A percentile compares a stretch with the other conserved stretches of the same genome.
Conservation (phyloP, 2,113 vertebrate species). For the Nycticorax nycticorax region DNA sequence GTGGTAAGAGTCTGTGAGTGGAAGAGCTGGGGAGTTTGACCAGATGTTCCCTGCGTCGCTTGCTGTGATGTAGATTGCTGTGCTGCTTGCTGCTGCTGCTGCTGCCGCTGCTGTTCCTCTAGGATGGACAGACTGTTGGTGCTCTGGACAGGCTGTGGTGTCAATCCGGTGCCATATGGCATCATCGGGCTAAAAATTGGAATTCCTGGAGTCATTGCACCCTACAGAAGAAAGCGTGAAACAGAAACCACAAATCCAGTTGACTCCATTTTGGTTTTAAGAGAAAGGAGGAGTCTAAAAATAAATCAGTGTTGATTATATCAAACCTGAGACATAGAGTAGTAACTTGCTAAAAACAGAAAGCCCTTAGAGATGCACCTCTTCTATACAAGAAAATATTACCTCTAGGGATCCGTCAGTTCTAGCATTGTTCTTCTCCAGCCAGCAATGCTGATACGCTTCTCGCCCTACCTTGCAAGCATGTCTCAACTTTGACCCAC, state of each 20-base stretch:
- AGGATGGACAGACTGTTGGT: constrained; percentile 90
- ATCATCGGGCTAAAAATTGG: constrained; percentile 98
- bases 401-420: neutral
- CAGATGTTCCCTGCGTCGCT: constrained; percentile 81
- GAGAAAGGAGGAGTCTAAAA: neutral
- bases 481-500: neutral
- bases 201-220: constrained; percentile 93
- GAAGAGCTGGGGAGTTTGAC: constrained; percentile 94
- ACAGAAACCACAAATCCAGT: neutral
- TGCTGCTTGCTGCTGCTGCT: constrained; percentile 82
- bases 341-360: neutral
- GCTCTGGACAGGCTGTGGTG: constrained; percentile 93
- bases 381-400: neutral
- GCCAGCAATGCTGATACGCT: neutral
- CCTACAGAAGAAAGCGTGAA: constrained; percentile 65
- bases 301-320: neutral
- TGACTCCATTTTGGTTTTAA: neutral
- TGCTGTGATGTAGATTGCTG: constrained; percentile 82
- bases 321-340: neutral
- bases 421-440: neutral
- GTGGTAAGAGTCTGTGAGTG: constrained; percentile 93
- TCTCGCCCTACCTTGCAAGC: neutral
- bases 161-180: constrained; percentile 95
- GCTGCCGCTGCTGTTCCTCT: constrained; percentile 93
- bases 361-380: neutral